A percentile compares a stretch with the other conserved stretches of the same genome.
These are phyloP conservation scores for Sparus aurata DNA, from an alignment of 2,797 vertebrate species.

Conservation along the genomic window DNA sequence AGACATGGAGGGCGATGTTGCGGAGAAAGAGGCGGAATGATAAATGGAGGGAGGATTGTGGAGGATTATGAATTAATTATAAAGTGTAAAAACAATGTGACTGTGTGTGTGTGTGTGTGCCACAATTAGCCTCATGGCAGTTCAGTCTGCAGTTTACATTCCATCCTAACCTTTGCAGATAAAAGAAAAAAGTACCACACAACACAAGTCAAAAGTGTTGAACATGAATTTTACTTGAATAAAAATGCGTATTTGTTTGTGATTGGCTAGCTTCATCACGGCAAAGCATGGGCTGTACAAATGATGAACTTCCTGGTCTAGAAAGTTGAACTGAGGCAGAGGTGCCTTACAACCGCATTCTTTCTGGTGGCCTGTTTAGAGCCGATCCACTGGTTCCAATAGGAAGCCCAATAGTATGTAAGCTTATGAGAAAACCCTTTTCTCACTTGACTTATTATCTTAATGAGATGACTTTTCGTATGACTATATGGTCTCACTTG, in stretches of 20 bases:
- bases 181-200: not conserved
- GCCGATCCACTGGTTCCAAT: no score
- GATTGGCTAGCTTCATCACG: not conserved
- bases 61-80: slow-evolving; percentile 1
- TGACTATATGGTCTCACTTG: no score
- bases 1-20: not conserved
- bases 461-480: no score
- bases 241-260: not conserved
- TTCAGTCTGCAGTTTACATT: not conserved
- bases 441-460: no score
- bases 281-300: no score
- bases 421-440: no score
- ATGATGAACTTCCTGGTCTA: no score
- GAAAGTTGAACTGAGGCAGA: no score
- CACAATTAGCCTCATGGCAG: slow-evolving; percentile 8
- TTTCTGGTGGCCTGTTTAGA: no score
- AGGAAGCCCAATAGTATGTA: no score
- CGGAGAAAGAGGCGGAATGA: not conserved
- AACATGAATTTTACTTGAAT: not conserved
- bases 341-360: no score
- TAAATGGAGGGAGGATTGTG: not conserved
- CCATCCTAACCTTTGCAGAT: not conserved
- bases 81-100: not conserved
- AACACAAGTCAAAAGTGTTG: slow-evolving; percentile 2
- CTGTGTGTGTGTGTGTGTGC: not conserved